Evolutionary conservation across 2,888 invertebrate species (phyloP).

Genomic region (Mactromeris polynyma): DNA sequence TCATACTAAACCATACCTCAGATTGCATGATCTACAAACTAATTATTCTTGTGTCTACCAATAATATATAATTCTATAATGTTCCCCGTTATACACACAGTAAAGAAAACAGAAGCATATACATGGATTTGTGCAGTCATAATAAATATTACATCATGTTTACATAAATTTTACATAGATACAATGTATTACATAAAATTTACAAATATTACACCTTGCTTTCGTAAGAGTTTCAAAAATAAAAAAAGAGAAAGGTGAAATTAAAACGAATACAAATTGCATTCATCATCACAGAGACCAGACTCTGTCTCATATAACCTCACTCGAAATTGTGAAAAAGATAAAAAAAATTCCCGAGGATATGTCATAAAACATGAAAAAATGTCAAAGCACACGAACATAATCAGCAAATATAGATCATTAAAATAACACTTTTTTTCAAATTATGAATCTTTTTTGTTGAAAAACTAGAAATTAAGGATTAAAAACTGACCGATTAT

Average conservation of each 20-base stretch:
- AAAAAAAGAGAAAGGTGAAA: background rate
- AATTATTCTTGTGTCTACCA: constrained; percentile 4
- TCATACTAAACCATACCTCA: background rate
- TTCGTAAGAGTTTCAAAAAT: background rate
- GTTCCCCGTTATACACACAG: background rate
- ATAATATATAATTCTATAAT: background rate
- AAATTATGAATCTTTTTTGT: background rate
- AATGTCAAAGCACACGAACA: background rate
- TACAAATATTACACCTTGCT: background rate
- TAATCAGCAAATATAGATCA: background rate
- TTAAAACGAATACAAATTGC: background rate
- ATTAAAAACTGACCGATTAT: background rate
- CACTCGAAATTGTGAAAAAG: background rate
- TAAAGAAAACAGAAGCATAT: background rate
- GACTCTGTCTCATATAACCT: background rate
- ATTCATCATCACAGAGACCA: background rate
- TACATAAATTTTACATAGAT: constrained; percentile 1
- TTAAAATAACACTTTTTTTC: background rate
- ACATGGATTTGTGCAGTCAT: constrained; percentile 9
- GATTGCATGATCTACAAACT: constrained; percentile 4
- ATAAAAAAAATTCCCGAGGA: background rate
- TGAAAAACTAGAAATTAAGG: background rate
- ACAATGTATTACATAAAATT: constrained; percentile 11
- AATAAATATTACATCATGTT: background rate
- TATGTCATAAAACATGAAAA: background rate